Conservation (phyloP, 2,888 invertebrate species). For the Hipparchia sbordonii region DNA sequence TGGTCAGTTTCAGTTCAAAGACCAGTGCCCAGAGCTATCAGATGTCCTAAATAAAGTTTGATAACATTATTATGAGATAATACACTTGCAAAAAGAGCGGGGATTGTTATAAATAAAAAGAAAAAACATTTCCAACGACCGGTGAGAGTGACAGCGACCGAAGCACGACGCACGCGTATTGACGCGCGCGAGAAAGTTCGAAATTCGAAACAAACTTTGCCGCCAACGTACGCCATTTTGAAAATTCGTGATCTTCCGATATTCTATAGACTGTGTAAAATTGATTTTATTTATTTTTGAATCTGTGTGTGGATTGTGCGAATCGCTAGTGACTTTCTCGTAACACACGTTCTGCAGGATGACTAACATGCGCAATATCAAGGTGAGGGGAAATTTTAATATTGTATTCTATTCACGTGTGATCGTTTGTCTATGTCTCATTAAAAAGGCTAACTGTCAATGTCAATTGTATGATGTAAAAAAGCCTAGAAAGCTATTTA, state of each 20-base stretch:
- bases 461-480: neutral
- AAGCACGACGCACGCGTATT: slow-evolving; percentile 56
- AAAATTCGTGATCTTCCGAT: slow-evolving; percentile 15
- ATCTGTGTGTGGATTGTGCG: slow-evolving; percentile 51
- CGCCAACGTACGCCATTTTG: slow-evolving; percentile 47
- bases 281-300: slow-evolving; percentile 18
- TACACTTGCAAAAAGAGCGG: slow-evolving; percentile 59
- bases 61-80: slow-evolving; percentile 71
- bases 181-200: slow-evolving; percentile 61
- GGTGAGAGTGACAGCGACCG: slow-evolving; percentile 75
- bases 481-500: neutral
- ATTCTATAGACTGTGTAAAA: slow-evolving; percentile 15
- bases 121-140: slow-evolving; percentile 58
- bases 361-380: slow-evolving; percentile 67
- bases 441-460: neutral
- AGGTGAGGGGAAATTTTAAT: slow-evolving; percentile 48
- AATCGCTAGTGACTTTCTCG: slow-evolving; percentile 68
- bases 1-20: slow-evolving; percentile 9
- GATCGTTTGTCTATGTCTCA: slow-evolving; percentile 1
- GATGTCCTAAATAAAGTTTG: slow-evolving; percentile 59
- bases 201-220: slow-evolving; percentile 57
- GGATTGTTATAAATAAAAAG: slow-evolving; percentile 77
- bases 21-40: slow-evolving; percentile 40
- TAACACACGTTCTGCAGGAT: slow-evolving; percentile 54
- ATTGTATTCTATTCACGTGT: neutral